Evolutionary conservation across 2,113 vertebrate species (phyloP).

Genomic region (Eulemur rufifrons): DNA sequence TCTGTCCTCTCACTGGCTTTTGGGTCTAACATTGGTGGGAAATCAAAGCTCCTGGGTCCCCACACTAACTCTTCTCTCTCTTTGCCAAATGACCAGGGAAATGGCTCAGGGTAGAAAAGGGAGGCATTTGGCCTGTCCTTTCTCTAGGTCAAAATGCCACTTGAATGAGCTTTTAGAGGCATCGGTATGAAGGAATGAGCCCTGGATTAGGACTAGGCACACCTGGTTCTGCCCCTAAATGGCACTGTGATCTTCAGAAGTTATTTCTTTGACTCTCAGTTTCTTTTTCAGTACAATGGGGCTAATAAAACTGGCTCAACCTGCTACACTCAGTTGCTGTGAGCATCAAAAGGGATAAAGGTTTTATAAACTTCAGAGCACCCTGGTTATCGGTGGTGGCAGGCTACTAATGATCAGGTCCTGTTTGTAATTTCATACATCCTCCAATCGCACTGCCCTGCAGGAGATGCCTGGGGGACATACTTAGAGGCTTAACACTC

Average conservation of each 20-base stretch:
- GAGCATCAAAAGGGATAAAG: background rate
- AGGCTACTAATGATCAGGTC: background rate
- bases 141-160: background rate
- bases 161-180: background rate
- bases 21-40: background rate
- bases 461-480: background rate
- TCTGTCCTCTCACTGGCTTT: slow-evolving; percentile 1
- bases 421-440: background rate
- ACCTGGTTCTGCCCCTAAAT: background rate
- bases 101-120: background rate
- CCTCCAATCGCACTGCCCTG: background rate
- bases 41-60: background rate
- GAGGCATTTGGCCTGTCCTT: background rate
- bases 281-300: background rate
- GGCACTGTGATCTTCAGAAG: background rate
- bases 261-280: background rate
- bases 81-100: background rate
- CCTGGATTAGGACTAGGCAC: background rate
- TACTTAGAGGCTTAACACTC: background rate
- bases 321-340: background rate
- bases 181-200: background rate
- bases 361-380: background rate
- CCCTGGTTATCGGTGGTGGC: background rate
- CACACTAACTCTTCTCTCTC: background rate
- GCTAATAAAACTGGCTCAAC: background rate